A percentile compares a stretch with the other conserved stretches of the same genome.
Evolutionary conservation across 2,888 invertebrate genomes (phyloP).

Genomic region (Xylota segnis): DNA sequence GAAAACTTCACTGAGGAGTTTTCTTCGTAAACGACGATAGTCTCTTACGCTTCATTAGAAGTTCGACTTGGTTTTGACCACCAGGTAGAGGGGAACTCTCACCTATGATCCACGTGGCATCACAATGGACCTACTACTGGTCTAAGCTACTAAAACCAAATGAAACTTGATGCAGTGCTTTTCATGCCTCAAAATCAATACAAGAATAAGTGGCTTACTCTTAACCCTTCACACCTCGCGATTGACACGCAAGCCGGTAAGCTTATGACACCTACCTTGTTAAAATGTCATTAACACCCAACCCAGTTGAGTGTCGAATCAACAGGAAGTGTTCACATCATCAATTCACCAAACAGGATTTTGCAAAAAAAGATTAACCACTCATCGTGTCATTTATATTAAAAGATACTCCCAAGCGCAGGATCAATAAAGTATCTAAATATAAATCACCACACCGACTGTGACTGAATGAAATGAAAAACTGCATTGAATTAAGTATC

Average conservation of each 20-base stretch:
- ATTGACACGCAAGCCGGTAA: neutral
- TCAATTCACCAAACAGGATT: conserved; percentile 11
- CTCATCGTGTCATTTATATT: conserved; percentile 13
- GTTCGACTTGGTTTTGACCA: too few relatives aligned
- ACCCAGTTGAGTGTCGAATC: neutral
- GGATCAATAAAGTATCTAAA: conserved; percentile 32
- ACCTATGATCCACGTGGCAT: too few relatives aligned
- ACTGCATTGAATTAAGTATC: conserved; percentile 26
- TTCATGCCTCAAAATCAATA: too few relatives aligned
- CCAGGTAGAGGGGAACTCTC: too few relatives aligned
- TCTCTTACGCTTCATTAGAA: too few relatives aligned
- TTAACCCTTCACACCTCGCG: too few relatives aligned
- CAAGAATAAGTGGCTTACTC: too few relatives aligned
- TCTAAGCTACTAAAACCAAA: too few relatives aligned
- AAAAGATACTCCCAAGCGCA: neutral
- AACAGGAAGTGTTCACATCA: conserved; percentile 14
- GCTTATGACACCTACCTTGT: neutral
- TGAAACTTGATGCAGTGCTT: too few relatives aligned
- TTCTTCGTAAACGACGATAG: too few relatives aligned
- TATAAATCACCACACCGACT: neutral
- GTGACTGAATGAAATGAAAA: conserved; percentile 1
- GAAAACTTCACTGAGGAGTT: too few relatives aligned
- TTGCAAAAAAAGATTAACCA: conserved; percentile 1
- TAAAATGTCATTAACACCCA: neutral
- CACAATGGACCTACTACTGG: too few relatives aligned